Conservation (phyloP, 2,113 vertebrate species). For the Syrmaticus mikado region DNA sequence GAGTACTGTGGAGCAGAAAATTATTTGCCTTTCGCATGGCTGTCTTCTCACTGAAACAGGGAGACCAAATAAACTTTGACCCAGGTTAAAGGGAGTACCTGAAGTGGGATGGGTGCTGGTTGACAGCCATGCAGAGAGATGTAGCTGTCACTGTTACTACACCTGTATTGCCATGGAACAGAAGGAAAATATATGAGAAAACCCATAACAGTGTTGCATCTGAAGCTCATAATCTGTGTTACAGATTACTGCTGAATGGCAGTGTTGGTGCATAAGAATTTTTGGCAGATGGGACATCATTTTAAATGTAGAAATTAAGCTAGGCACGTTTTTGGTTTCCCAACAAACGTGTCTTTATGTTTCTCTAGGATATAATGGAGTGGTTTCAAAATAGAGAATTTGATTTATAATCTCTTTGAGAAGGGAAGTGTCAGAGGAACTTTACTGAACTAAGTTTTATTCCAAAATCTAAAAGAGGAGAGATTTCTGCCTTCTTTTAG, state of each 20-base stretch:
- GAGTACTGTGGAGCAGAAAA: neutral
- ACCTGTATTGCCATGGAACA: rapidly evolving
- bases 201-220: neutral
- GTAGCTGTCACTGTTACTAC: neutral
- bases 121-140: neutral
- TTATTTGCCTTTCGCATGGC: neutral
- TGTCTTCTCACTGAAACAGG: neutral
- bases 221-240: neutral
- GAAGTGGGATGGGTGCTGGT: neutral
- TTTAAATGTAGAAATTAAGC: neutral
- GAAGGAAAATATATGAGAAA: neutral
- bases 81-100: neutral
- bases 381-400: neutral
- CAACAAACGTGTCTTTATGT: neutral
- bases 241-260: neutral
- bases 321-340: neutral
- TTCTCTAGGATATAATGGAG: neutral
- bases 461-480: neutral
- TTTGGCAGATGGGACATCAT: neutral
- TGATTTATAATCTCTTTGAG: neutral
- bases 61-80: neutral
- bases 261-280: neutral
- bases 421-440: neutral
- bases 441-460: neutral
- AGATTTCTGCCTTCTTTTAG: neutral